Evolutionary conservation across 2,888 invertebrate species (phyloP).

Genomic region (Charanyca ferruginea): DNA sequence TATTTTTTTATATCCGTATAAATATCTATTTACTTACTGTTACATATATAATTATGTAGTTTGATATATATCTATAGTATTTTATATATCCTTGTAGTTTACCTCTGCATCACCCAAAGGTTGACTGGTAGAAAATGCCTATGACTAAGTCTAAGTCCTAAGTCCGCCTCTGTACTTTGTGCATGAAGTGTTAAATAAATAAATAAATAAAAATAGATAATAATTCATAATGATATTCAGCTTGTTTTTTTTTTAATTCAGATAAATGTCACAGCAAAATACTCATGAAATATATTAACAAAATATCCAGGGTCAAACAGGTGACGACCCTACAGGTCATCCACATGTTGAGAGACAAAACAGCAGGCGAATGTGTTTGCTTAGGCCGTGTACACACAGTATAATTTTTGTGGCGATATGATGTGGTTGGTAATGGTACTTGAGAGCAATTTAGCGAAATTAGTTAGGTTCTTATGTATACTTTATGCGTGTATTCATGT

Average conservation of each 20-base stretch:
- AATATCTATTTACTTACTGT: no score
- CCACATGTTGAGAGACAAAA: slow-evolving; percentile 48
- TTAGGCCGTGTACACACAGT: slow-evolving; percentile 51
- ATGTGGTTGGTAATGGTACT: slow-evolving; percentile 36
- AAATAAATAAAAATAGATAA: no score
- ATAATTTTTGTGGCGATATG: slow-evolving; percentile 55
- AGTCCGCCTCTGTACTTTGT: no score
- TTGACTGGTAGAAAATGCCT: no score
- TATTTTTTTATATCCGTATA: no score
- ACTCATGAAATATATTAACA: neutral
- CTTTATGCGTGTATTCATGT: slow-evolving; percentile 5
- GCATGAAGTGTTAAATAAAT: no score
- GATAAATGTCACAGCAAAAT: neutral
- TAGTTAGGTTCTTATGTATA: slow-evolving; percentile 22
- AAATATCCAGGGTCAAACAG: slow-evolving; percentile 2
- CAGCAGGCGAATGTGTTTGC: slow-evolving; percentile 52
- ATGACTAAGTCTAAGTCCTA: no score
- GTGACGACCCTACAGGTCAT: slow-evolving; percentile 34
- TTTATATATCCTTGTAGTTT: no score
- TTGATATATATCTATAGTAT: no score
- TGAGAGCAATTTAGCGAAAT: slow-evolving; percentile 43
- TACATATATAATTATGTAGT: no score
- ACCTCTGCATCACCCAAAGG: no score
- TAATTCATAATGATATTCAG: no score
- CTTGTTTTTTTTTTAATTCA: neutral